Percentiles rank a stretch among this genome's conserved stretches.
These are phyloP conservation scores for Phyllostomus discolor DNA, from an alignment of 2,113 vertebrate species.

Conservation along the genomic window DNA sequence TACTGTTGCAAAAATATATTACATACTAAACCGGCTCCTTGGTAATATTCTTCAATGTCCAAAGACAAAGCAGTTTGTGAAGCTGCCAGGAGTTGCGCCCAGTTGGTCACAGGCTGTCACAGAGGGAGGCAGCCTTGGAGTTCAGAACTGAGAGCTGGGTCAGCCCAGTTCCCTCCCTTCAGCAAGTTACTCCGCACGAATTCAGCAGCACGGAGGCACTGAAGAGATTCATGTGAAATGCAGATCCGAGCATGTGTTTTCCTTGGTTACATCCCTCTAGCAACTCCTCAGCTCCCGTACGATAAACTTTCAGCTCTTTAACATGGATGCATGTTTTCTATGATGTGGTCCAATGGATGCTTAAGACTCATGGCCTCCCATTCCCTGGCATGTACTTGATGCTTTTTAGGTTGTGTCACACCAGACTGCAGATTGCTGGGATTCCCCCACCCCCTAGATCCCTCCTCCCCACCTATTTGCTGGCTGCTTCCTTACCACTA, in stretches of 20 bases:
- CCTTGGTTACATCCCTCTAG: not conserved
- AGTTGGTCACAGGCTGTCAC: not conserved
- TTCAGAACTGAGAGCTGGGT: no score
- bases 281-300: not conserved
- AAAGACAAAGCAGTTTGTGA: not conserved
- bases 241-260: not conserved
- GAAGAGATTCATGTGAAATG: not conserved
- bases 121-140: not conserved
- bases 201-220: not conserved
- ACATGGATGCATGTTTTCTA: not conserved
- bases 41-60: not conserved
- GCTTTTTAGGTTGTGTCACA: not conserved
- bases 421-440: not conserved
- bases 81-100: not conserved
- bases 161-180: not conserved
- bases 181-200: not conserved
- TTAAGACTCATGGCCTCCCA: not conserved
- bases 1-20: not conserved
- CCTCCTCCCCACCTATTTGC: not conserved
- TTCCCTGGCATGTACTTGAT: not conserved
- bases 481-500: not conserved
- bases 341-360: not conserved
- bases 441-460: fast-evolving
- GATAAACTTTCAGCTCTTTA: not conserved
- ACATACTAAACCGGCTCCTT: not conserved